phyloP scores from a whole-genome alignment of 2,888 invertebrate species.

The Microctonus brassicae region DNA sequence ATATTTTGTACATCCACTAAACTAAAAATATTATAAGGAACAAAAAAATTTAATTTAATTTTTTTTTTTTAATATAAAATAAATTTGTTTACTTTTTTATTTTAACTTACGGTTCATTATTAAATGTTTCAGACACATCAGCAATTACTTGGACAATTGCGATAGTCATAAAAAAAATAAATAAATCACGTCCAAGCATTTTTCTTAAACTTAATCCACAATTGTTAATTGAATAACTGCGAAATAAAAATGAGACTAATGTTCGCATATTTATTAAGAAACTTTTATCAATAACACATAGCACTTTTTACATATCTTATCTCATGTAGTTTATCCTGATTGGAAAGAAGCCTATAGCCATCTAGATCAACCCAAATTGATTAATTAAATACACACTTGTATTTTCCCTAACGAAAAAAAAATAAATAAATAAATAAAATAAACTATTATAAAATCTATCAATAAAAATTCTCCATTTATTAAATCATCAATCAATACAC shows the following conservation, averaged over 20 bases:
- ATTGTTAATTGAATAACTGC: not conserved
- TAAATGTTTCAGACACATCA: not conserved
- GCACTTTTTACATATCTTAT: not conserved
- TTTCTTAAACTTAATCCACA: not conserved
- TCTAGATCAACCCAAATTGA: slow-evolving; percentile 9
- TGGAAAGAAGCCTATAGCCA: not conserved
- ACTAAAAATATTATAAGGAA: slow-evolving; percentile 3
- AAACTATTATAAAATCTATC: too few species aligned
- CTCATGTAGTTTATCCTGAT: not conserved
- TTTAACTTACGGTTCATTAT: not conserved
- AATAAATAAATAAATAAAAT: too few species aligned
- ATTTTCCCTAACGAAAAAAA: not conserved
- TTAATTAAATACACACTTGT: not conserved
- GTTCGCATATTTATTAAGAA: slow-evolving; percentile 7
- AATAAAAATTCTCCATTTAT: too few species aligned
- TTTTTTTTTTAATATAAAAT: not conserved
- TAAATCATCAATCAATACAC: too few species aligned
- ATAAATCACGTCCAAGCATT: not conserved
- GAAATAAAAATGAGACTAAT: not conserved
- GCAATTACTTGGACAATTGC: slow-evolving; percentile 21
- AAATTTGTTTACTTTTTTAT: not conserved
- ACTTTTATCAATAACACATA: not conserved
- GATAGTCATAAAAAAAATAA: slow-evolving; percentile 23
- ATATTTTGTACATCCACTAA: not conserved
- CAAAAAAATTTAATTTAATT: not conserved